phyloP scores from a whole-genome alignment of 2,797 vertebrate species.

The Delichon dasypus region DNA sequence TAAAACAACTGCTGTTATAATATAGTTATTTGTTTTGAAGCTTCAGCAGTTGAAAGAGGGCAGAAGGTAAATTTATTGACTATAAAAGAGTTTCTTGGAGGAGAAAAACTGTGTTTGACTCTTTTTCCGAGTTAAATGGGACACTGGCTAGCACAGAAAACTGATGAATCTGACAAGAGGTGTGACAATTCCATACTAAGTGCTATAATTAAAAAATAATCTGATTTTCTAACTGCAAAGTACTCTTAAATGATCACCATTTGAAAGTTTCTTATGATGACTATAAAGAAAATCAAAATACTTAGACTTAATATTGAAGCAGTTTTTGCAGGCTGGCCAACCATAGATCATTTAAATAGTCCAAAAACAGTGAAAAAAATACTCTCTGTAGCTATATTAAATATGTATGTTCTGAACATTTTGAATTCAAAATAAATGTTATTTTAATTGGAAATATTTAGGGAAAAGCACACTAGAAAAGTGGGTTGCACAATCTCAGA shows the following conservation, averaged over 20 bases:
- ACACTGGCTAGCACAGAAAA: background rate
- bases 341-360: accelerated
- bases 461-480: background rate
- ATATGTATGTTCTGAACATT: background rate
- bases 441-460: background rate
- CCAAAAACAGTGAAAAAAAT: background rate
- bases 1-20: background rate
- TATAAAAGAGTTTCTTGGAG: background rate
- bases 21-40: background rate
- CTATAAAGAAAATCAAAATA: background rate
- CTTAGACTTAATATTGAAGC: background rate
- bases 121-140: background rate
- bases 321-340: background rate
- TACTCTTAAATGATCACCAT: background rate
- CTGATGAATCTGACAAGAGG: background rate
- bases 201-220: background rate
- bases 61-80: background rate
- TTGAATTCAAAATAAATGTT: background rate
- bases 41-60: background rate
- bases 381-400: background rate
- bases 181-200: background rate
- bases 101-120: background rate
- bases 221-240: background rate
- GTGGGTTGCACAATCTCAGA: accelerated
- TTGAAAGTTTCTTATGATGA: background rate